These are phyloP conservation scores for Crax fasciolata DNA, from an alignment of 2,797 vertebrate genomes.

Conservation along the genomic window DNA sequence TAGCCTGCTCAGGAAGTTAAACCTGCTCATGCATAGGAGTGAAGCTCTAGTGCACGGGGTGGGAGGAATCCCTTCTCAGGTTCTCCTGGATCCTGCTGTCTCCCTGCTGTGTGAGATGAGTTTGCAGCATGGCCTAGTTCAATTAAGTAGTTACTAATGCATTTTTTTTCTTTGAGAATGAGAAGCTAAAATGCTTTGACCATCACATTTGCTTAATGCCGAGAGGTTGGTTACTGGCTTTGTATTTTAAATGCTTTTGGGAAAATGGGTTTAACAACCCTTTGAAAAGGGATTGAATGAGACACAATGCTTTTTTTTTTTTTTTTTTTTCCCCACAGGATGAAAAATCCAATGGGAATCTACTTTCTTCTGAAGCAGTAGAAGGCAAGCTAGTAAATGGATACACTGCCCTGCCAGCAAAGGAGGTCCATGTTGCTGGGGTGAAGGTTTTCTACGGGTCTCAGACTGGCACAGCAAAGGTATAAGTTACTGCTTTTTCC, in stretches of 20 bases:
- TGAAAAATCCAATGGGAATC: neutral
- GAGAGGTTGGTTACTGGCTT: neutral
- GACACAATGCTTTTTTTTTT: neutral
- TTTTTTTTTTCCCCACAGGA: conserved; percentile 40
- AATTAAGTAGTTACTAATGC: neutral
- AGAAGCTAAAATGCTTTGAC: neutral
- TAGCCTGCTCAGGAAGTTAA: neutral
- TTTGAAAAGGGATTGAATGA: neutral
- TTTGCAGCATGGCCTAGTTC: neutral
- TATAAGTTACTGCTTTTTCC: conserved; percentile 49
- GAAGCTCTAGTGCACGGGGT: neutral
- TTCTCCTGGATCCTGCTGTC: neutral
- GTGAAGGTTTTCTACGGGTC: conserved; percentile 94
- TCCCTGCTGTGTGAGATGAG: accelerated
- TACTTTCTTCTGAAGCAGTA: neutral
- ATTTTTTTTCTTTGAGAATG: neutral
- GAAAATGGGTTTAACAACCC: neutral
- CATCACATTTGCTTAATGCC: neutral
- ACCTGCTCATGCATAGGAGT: accelerated
- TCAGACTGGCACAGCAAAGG: conserved; percentile 96
- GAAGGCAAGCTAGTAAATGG: conserved; percentile 58
- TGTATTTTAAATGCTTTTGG: neutral
- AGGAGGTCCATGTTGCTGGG: conserved; percentile 81
- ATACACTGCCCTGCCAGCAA: neutral
- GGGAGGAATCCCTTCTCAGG: neutral